Percentiles rank a stretch among this genome's conserved stretches.
Evolutionary conservation across 2,888 invertebrate species (phyloP).

Genomic region (Heliothis peltigera): DNA sequence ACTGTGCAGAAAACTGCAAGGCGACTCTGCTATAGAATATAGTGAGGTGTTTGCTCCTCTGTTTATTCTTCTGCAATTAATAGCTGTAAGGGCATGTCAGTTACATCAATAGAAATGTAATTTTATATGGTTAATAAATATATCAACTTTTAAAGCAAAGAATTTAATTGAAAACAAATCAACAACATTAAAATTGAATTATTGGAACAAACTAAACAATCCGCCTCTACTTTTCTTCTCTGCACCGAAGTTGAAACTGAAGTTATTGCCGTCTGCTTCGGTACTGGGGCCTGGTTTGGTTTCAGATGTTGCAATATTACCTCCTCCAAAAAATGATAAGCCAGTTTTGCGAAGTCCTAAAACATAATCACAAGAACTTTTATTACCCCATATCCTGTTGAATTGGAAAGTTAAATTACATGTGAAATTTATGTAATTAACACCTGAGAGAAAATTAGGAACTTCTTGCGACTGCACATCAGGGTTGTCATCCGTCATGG

Average conservation of each 20-base stretch:
- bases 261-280: constrained; percentile 67
- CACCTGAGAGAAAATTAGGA: constrained; percentile 83
- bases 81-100: constrained; percentile 98
- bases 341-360: constrained; percentile 80
- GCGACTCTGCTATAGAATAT: constrained; percentile 94
- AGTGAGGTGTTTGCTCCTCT: constrained; percentile 98
- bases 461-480: constrained; percentile 76
- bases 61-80: constrained; percentile 96
- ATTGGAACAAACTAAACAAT: constrained; percentile 81
- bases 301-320: constrained; percentile 64
- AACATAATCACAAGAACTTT: constrained; percentile 19
- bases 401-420: not conserved
- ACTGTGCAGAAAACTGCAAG: constrained; percentile 95
- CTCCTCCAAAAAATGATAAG: constrained; percentile 79
- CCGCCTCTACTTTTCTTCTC: constrained; percentile 80
- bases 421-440: not conserved
- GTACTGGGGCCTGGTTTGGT: constrained; percentile 66
- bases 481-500: constrained; percentile 65
- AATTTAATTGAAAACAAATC: constrained; percentile 42
- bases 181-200: constrained; percentile 12
- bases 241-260: constrained; percentile 82
- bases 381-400: not conserved
- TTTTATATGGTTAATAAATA: constrained; percentile 46
- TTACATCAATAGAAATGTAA: constrained; percentile 88
- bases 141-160: constrained; percentile 16